A percentile compares a stretch with the other conserved stretches of the same genome.
These are phyloP conservation scores for Anableps anableps DNA, from an alignment of 2,797 vertebrate genomes.

Conservation along the genomic window DNA sequence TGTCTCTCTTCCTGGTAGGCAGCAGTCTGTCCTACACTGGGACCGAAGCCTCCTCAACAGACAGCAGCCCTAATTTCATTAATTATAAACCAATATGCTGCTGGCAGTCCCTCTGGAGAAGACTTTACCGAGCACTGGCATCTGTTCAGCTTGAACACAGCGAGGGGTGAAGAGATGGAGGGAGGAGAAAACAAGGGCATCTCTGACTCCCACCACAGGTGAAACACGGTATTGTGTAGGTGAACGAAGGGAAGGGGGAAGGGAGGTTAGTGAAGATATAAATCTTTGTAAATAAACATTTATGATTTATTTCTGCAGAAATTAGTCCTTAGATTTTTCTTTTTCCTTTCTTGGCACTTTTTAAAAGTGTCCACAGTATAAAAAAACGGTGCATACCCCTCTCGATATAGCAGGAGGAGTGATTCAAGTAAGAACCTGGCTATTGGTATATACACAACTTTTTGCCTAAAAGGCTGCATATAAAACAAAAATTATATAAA, in stretches of 20 bases:
- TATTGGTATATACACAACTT: neutral
- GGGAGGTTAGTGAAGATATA: constrained; percentile 3
- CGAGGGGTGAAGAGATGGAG: constrained; percentile 57
- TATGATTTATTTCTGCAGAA: neutral
- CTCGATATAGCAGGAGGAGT: neutral
- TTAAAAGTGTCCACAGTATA: neutral
- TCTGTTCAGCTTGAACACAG: constrained; percentile 71
- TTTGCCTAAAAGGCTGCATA: too few species aligned
- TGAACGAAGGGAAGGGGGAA: neutral
- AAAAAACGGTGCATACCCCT: neutral
- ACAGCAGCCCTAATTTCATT: constrained; percentile 77
- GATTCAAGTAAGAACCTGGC: too few species aligned
- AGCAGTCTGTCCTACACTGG: constrained; percentile 51
- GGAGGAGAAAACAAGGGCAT: constrained; percentile 83
- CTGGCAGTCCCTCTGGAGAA: constrained; percentile 70
- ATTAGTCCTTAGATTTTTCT: neutral
- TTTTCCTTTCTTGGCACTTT: neutral
- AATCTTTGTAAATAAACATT: neutral
- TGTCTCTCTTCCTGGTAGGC: constrained; percentile 66
- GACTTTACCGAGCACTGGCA: constrained; percentile 70
- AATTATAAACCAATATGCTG: constrained; percentile 79
- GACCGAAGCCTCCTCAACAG: constrained; percentile 67
- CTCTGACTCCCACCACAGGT: constrained; percentile 86
- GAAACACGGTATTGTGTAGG: constrained; percentile 63
- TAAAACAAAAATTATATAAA: too few species aligned